Evolutionary conservation across 2,113 vertebrate genomes (phyloP).

Genomic region (Amblyornis subalaris): DNA sequence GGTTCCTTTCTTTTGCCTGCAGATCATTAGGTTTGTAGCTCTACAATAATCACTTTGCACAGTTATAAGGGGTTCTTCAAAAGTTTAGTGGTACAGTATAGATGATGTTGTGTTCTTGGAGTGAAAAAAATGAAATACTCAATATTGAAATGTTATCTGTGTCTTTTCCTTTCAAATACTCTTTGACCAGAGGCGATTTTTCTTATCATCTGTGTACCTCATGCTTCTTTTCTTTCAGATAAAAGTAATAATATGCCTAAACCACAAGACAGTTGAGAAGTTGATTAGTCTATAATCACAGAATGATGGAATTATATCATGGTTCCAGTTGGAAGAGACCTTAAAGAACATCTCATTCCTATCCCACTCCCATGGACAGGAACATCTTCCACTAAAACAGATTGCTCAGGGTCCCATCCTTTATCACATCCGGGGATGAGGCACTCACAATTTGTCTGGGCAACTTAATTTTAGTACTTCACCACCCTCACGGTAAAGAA

Average conservation of each 20-base stretch:
- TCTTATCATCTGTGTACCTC: neutral
- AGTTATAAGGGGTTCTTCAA: neutral
- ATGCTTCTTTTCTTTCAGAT: neutral
- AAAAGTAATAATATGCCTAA: neutral
- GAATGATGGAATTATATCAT: neutral
- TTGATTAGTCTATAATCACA: neutral
- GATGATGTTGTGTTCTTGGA: neutral
- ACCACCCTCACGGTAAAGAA: neutral
- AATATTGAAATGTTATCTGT: neutral
- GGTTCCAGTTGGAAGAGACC: neutral
- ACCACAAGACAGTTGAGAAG: neutral
- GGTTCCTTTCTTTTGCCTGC: neutral
- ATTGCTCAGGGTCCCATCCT: neutral
- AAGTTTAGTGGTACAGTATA: neutral
- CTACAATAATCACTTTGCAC: neutral
- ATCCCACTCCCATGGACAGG: neutral
- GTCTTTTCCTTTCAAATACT: neutral
- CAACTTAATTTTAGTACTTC: neutral
- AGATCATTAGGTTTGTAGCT: neutral
- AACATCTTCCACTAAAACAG: neutral
- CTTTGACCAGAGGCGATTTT: neutral
- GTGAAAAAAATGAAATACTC: neutral
- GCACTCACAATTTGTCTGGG: neutral
- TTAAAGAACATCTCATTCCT: neutral
- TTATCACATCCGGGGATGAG: neutral